phyloP scores from a whole-genome alignment of 2,888 invertebrate genomes.

The Ariolimax columbianus region DNA sequence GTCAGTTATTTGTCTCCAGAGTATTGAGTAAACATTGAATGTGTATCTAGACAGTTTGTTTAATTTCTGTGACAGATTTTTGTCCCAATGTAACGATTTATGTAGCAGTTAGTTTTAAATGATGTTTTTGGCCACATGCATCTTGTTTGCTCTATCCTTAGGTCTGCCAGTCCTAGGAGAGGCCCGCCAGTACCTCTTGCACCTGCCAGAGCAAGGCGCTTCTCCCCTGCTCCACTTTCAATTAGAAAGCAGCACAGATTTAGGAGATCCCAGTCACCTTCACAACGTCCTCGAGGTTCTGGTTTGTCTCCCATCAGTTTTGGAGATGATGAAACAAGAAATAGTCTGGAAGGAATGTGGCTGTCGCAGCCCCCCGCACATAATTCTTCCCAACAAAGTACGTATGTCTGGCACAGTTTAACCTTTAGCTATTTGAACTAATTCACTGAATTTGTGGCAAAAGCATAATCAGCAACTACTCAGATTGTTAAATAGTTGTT shows the following conservation, averaged over 20 bases:
- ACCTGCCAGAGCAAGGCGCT: not conserved
- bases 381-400: not conserved
- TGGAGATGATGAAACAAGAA: not conserved
- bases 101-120: not conserved
- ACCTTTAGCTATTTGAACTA: no score
- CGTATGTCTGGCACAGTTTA: not conserved
- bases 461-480: no score
- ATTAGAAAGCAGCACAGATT: not conserved
- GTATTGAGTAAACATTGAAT: not conserved
- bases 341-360: slow-evolving; percentile 1
- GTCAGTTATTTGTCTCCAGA: not conserved
- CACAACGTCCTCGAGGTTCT: not conserved
- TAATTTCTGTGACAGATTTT: not conserved
- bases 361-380: slow-evolving; percentile 10
- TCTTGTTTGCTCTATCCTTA: not conserved
- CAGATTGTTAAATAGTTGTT: no score
- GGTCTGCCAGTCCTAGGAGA: slow-evolving; percentile 19
- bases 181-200: not conserved
- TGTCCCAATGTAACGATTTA: not conserved
- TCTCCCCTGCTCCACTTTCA: not conserved
- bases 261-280: not conserved
- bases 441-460: no score
- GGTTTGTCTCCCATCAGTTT: slow-evolving; percentile 24
- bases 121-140: no score
- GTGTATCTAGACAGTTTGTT: not conserved